Evolutionary conservation across 2,797 vertebrate species (phyloP).

Genomic region (Psittacula echo): DNA sequence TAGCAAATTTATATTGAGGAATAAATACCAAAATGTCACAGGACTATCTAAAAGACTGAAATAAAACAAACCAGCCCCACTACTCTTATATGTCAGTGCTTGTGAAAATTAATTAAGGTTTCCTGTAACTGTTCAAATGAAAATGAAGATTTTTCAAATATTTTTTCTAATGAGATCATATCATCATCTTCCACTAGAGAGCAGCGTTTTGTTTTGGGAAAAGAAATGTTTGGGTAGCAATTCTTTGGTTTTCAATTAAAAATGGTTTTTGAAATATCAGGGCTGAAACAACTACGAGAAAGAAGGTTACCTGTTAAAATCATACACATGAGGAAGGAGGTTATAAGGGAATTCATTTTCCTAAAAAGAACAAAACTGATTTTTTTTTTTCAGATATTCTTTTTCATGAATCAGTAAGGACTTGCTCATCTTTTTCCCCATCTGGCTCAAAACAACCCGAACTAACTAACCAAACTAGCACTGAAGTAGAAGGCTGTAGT

Average conservation of each 20-base stretch:
- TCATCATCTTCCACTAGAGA: conserved; percentile 17
- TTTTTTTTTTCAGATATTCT: neutral
- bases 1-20: neutral
- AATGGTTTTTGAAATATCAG: neutral
- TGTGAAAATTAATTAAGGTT: neutral
- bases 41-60: neutral
- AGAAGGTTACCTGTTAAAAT: neutral
- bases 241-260: neutral
- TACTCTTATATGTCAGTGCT: neutral
- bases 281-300: neutral
- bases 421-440: neutral
- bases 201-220: conserved; percentile 16
- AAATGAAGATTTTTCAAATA: neutral
- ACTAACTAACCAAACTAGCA: neutral
- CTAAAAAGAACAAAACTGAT: neutral
- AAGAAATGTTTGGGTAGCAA: accelerated
- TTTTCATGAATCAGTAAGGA: neutral
- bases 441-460: neutral
- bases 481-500: neutral
- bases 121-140: neutral
- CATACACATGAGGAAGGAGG: accelerated
- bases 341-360: neutral
- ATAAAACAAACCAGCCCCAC: neutral
- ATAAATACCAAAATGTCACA: neutral
- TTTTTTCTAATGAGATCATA: neutral